Conservation (phyloP, 2,797 vertebrate genomes). For the Xiphorhynchus erythropygius region DNA sequence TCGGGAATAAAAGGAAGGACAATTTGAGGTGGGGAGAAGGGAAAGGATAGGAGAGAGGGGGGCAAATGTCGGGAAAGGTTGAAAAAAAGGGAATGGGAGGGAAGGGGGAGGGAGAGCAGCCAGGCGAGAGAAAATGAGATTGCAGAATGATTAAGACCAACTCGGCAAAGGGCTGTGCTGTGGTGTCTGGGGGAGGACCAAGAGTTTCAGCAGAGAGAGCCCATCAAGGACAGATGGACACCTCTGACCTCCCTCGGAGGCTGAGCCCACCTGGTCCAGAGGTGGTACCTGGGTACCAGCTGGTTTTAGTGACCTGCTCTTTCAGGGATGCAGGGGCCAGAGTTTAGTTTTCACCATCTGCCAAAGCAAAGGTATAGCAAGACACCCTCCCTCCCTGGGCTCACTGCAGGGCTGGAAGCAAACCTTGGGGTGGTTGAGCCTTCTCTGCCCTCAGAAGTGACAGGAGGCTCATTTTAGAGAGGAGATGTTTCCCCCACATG, state of each 20-base stretch:
- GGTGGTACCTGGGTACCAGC: not conserved
- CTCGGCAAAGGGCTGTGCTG: not conserved
- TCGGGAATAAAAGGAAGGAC: not conserved
- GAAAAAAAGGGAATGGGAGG: not conserved
- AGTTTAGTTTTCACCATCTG: not conserved
- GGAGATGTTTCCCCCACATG: rapidly evolving
- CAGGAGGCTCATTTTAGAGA: not conserved
- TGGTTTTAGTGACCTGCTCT: not conserved
- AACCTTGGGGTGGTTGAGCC: not conserved
- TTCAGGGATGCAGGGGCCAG: not conserved
- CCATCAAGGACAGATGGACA: rapidly evolving
- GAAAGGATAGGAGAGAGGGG: not conserved
- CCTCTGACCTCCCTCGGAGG: rapidly evolving
- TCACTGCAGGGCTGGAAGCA: not conserved
- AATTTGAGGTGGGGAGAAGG: not conserved
- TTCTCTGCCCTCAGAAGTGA: not conserved
- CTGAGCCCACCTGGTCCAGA: not conserved
- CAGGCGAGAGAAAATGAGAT: not conserved
- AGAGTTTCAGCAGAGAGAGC: not conserved
- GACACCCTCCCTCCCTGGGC: rapidly evolving
- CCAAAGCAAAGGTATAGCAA: not conserved
- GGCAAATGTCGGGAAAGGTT: not conserved
- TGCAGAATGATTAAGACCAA: not conserved
- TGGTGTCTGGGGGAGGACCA: not conserved
- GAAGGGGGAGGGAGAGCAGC: not conserved